phyloP scores from a whole-genome alignment of 2,797 vertebrate genomes.

The Remorina albescens region DNA sequence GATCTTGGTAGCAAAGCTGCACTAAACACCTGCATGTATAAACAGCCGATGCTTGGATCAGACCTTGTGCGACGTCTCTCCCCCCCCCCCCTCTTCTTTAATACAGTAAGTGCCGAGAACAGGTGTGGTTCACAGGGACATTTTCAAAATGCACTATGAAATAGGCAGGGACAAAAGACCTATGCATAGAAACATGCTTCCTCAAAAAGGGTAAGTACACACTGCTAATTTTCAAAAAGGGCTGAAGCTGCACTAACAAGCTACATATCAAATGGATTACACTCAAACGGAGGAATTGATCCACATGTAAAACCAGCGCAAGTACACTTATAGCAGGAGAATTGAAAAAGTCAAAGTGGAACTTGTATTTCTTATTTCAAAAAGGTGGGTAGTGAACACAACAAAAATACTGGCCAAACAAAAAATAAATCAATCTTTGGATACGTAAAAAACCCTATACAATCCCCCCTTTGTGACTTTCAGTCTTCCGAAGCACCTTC shows the following conservation, averaged over 20 bases:
- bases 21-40: constrained; percentile 55
- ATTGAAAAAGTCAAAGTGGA: constrained; percentile 72
- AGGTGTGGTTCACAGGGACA: constrained; percentile 66
- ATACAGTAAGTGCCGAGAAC: constrained; percentile 75
- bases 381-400: constrained; percentile 73
- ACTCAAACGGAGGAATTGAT: constrained; percentile 45
- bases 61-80: constrained; percentile 66
- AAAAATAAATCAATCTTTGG: constrained; percentile 86
- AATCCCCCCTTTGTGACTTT: constrained; percentile 61
- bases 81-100: too few species aligned
- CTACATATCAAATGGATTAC: constrained; percentile 70
- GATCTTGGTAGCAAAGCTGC: constrained; percentile 59
- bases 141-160: constrained; percentile 74
- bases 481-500: constrained; percentile 79
- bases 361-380: constrained; percentile 64
- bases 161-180: constrained; percentile 68
- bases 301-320: constrained; percentile 72
- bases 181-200: constrained; percentile 80
- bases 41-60: constrained; percentile 58
- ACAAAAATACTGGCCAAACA: constrained; percentile 79
- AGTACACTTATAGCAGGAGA: constrained; percentile 75
- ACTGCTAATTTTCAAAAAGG: constrained; percentile 64
- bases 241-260: constrained; percentile 73
- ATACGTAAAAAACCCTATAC: constrained; percentile 80
- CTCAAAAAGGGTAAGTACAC: constrained; percentile 66